Evolutionary conservation across 2,888 invertebrate species (phyloP).

Genomic region (Trachelus tabidus): DNA sequence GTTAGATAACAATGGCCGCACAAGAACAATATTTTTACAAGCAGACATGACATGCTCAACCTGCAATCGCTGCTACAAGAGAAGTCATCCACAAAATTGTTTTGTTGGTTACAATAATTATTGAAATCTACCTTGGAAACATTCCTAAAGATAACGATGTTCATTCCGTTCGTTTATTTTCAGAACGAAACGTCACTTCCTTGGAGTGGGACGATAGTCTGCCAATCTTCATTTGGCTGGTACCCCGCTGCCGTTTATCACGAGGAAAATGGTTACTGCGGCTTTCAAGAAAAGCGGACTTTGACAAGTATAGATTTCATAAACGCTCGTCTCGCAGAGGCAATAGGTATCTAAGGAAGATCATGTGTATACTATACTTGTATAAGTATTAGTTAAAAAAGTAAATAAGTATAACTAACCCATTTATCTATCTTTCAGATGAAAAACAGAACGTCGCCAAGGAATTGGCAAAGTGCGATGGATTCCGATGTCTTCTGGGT

Average conservation of each 20-base stretch:
- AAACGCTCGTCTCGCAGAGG: constrained; percentile 67
- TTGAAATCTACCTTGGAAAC: neutral
- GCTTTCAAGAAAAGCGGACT: constrained; percentile 64
- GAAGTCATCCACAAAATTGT: neutral
- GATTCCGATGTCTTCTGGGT: constrained; percentile 77
- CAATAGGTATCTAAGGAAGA: constrained; percentile 64
- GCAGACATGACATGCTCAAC: constrained; percentile 66
- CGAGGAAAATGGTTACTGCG: constrained; percentile 69
- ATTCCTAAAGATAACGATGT: neutral
- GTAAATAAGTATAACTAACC: no score
- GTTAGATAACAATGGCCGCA: constrained; percentile 68
- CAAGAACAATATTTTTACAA: constrained; percentile 68
- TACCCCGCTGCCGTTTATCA: constrained; percentile 77
- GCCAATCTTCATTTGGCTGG: constrained; percentile 76
- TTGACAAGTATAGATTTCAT: constrained; percentile 71
- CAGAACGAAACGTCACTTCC: constrained; percentile 40
- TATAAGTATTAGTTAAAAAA: no score
- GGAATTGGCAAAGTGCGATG: constrained; percentile 66
- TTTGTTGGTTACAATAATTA: neutral
- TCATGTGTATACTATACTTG: neutral
- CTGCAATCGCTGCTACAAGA: constrained; percentile 71
- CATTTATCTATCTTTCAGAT: neutral
- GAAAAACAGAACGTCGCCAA: neutral
- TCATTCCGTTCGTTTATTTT: constrained; percentile 5
- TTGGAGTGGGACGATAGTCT: constrained; percentile 79